A percentile compares a stretch with the other conserved stretches of the same genome.
These are phyloP conservation scores for Ormia ochracea DNA, from an alignment of 2,888 invertebrate species.

Conservation along the genomic window DNA sequence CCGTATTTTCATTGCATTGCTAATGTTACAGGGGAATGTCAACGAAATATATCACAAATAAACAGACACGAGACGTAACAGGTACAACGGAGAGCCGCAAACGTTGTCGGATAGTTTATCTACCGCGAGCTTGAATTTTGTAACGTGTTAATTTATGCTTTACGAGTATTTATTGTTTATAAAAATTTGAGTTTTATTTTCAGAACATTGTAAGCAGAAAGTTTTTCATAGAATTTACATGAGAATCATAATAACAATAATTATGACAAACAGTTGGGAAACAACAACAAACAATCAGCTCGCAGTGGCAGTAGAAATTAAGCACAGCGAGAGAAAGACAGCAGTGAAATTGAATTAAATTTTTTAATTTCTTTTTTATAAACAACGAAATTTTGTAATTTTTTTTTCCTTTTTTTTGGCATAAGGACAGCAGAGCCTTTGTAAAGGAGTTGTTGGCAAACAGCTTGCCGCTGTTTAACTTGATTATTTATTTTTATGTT, in stretches of 20 bases:
- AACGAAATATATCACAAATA: too few relatives aligned
- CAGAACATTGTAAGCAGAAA: background rate
- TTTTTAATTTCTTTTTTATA: background rate
- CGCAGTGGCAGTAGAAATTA: background rate
- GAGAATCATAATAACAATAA: slow-evolving; percentile 16
- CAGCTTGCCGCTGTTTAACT: too few relatives aligned
- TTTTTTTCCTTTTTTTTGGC: background rate
- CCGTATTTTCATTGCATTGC: too few relatives aligned
- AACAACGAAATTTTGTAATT: too few relatives aligned
- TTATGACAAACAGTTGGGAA: slow-evolving; percentile 29
- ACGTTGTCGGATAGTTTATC: too few relatives aligned
- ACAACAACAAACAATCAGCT: background rate
- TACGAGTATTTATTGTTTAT: background rate
- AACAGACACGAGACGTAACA: too few relatives aligned
- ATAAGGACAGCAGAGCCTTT: background rate
- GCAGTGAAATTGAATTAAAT: background rate
- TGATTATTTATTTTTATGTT: too few relatives aligned
- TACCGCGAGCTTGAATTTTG: too few relatives aligned
- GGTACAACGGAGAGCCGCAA: too few relatives aligned
- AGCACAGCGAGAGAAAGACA: background rate
- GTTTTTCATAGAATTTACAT: slow-evolving; percentile 38
- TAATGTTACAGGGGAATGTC: too few relatives aligned
- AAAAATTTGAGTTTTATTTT: background rate
- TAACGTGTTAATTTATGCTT: too few relatives aligned
- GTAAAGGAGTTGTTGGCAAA: background rate